A percentile compares a stretch with the other conserved stretches of the same genome.
These are phyloP conservation scores for Fopius arisanus DNA, from an alignment of 1,140 invertebrate species.

Conservation along the genomic window DNA sequence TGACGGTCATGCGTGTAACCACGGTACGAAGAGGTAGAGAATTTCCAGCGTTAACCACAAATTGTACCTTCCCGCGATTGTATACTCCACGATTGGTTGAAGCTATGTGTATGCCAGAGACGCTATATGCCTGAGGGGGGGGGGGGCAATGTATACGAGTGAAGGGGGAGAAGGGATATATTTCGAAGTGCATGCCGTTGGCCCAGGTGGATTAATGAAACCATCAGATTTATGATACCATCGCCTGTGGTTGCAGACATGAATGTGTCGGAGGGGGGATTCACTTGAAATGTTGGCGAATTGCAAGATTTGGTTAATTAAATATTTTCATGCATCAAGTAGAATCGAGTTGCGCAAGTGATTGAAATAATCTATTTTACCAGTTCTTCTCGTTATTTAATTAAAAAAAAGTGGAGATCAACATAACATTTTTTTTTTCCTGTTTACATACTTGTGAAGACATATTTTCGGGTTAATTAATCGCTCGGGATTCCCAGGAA, in stretches of 20 bases:
- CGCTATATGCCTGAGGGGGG: neutral
- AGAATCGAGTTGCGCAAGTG: too few species aligned
- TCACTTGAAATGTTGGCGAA: neutral
- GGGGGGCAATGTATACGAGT: neutral
- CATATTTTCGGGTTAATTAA: neutral
- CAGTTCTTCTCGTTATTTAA: too few species aligned
- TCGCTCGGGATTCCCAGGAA: neutral
- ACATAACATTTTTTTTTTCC: too few species aligned
- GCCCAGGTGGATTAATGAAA: slow-evolving; percentile 23
- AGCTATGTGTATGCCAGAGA: neutral
- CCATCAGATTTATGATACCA: slow-evolving; percentile 23
- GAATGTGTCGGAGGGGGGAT: neutral
- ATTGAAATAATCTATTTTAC: too few species aligned
- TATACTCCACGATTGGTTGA: neutral
- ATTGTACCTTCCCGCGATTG: neutral
- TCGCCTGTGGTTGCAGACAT: neutral
- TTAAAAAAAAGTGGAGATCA: too few species aligned
- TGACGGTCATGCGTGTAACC: neutral
- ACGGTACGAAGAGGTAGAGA: neutral
- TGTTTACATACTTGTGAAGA: neutral
- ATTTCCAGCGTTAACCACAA: slow-evolving; percentile 3
- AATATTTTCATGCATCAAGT: neutral
- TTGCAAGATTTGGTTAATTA: neutral
- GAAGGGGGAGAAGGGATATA: neutral
- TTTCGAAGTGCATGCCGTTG: slow-evolving; percentile 8